These are phyloP conservation scores for Enchytraeus crypticus DNA, from an alignment of 2,888 invertebrate species.

Conservation along the genomic window DNA sequence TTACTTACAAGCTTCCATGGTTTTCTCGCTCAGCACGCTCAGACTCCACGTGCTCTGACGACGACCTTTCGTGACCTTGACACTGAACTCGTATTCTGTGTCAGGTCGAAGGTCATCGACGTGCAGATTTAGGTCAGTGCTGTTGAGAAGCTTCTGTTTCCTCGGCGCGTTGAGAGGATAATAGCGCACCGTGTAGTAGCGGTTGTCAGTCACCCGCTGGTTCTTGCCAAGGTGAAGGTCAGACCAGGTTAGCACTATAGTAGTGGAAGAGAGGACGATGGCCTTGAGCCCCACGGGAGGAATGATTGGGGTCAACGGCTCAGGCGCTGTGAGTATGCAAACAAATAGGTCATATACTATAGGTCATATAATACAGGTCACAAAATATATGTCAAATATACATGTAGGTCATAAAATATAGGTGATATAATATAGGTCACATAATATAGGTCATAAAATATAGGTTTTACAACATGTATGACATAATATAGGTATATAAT, in stretches of 20 bases:
- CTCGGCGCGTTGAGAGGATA: conserved; percentile 15
- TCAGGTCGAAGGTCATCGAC: conserved; percentile 54
- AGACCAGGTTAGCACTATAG: conserved; percentile 89
- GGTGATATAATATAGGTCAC: no score
- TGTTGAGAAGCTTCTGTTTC: conserved; percentile 61
- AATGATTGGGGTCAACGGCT: conserved; percentile 62
- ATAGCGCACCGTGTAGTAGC: conserved; percentile 71
- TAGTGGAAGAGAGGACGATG: conserved; percentile 76
- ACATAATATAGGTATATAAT: no score
- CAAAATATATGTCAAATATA: no score
- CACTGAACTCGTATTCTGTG: conserved; percentile 87
- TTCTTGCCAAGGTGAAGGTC: conserved; percentile 75
- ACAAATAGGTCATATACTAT: not conserved
- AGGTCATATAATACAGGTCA: no score
- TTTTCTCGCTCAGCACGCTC: conserved; percentile 81
- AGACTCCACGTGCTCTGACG: conserved; percentile 89
- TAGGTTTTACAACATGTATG: no score
- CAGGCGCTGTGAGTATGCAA: conserved; percentile 20
- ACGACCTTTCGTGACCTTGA: conserved; percentile 66
- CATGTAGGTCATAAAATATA: no score
- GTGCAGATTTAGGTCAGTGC: conserved; percentile 79
- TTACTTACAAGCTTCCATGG: conserved; percentile 59
- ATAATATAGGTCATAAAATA: no score
- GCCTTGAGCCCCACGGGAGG: conserved; percentile 79
- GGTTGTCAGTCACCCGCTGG: conserved; percentile 74